These are phyloP conservation scores for Hylaeus anthracinus DNA, from an alignment of 1,140 invertebrate species.

Conservation along the genomic window DNA sequence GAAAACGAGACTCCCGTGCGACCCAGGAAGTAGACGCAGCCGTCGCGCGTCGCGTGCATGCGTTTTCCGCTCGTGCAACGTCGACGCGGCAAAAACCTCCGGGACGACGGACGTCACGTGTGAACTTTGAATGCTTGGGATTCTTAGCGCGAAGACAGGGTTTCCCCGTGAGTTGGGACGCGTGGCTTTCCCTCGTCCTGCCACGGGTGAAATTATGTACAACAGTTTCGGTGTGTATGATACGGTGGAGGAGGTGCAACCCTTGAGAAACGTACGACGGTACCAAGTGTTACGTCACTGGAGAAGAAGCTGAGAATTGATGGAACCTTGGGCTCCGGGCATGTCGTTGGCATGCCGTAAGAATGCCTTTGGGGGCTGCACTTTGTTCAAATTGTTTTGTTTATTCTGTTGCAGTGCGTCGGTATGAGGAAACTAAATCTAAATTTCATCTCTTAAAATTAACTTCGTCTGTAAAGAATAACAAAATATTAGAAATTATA, in stretches of 20 bases:
- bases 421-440: too few species aligned
- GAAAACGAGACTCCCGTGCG: constrained; percentile 13
- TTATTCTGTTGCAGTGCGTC: too few species aligned
- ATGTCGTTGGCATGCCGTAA: too few species aligned
- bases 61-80: neutral
- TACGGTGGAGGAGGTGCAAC: neutral
- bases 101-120: constrained; percentile 45
- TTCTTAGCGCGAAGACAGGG: constrained; percentile 39
- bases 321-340: too few species aligned
- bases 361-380: too few species aligned
- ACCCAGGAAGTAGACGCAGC: constrained; percentile 2
- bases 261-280: neutral
- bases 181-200: constrained; percentile 22
- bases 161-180: constrained; percentile 19
- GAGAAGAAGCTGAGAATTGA: neutral
- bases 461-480: too few species aligned
- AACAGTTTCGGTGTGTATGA: constrained; percentile 26
- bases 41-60: neutral
- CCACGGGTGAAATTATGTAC: constrained; percentile 42
- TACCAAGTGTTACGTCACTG: neutral
- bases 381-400: too few species aligned
- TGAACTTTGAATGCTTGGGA: constrained; percentile 54
- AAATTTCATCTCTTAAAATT: too few species aligned
- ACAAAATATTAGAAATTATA: too few species aligned
- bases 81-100: constrained; percentile 9